Base-by-base conservation (phyloP, 2,888 invertebrate genomes). In the Petrolisthes manimaculis region DNA sequence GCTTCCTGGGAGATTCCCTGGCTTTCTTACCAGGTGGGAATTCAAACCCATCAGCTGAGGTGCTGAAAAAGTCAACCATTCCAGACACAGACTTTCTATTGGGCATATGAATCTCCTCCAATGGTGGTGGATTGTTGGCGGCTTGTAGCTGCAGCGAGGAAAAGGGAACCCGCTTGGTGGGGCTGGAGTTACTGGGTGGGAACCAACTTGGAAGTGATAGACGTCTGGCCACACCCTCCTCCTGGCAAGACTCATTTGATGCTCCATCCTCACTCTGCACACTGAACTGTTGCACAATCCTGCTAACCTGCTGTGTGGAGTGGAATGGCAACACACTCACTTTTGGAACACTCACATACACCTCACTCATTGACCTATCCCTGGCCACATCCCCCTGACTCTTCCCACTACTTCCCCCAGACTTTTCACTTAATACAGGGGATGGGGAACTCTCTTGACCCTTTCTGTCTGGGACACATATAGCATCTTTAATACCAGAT, bases 321-420 rank as follows among this genome's bases (percentile, higher is more conserved):
- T 69, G 21, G 14, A 79, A 54, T 5, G 85, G 78, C 14, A 85
- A 21, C 4, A 85, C 55, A 54, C 51, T 85, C n/a, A 85, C 9
- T 54, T 80, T 79, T 5, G 85, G 85, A 69, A 85, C 18, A 53
- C 69, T 79, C 3, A 85, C 85, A 24, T 71, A 67, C 6, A 79
- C 51, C 37, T 85, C 85, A 54, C 69, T 85, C 24, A 85, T 12
- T 54, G 85, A 85, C 55, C 85, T 79, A 24, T 85, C 85, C 56
- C 71, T 69, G 18, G 54, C 53, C 21, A 24, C 67, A 51, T 37
- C 51, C 3, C 84, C 83, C 21, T 21, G 53, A 67, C 78, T 78
- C 24, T 53, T 56, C 9, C 71, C 54, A 24, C 54, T 74, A n/a
- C 78, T 67, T 54, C 75, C 84, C n/a, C 8, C 78, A n/a, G 85